phyloP scores from a whole-genome alignment of 2,797 vertebrate species.

The Enteromius unitaeniatus region DNA sequence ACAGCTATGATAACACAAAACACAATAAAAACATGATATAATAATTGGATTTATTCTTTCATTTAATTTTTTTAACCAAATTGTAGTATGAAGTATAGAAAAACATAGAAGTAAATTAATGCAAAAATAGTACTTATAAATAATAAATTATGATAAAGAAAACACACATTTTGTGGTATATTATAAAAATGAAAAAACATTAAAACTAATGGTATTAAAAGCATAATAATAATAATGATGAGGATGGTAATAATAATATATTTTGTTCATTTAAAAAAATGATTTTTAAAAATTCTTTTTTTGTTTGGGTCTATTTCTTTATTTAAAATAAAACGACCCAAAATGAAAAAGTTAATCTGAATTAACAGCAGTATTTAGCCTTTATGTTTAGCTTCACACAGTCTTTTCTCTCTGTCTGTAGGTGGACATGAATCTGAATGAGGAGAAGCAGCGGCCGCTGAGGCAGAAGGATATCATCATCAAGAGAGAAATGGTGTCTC shows the following conservation, averaged over 20 bases:
- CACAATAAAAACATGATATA: too few species aligned
- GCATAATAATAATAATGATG: background rate
- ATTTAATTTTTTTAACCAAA: too few species aligned
- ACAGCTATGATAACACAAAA: too few species aligned
- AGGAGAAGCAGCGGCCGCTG: conserved; percentile 88
- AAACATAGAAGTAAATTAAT: background rate
- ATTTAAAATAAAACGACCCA: background rate
- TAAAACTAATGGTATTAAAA: background rate
- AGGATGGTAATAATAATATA: too few species aligned
- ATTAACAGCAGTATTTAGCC: background rate
- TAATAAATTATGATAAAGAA: background rate
- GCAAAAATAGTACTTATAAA: background rate
- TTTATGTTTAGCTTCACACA: background rate
- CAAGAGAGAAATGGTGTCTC: conserved; percentile 94
- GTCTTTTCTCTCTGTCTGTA: conserved; percentile 53
- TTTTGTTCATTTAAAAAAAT: too few species aligned
- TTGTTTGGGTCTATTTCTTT: background rate
- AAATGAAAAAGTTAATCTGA: background rate
- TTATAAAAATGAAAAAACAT: background rate
- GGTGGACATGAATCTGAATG: conserved; percentile 92
- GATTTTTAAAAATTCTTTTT: too few species aligned
- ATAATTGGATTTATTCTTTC: background rate
- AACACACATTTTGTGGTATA: background rate
- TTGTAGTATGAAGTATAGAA: background rate
- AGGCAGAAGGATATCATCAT: conserved; percentile 87